These are phyloP conservation scores for Oikopleura albicans DNA, from an alignment of 23 tunicate species.

Conservation along the genomic window DNA sequence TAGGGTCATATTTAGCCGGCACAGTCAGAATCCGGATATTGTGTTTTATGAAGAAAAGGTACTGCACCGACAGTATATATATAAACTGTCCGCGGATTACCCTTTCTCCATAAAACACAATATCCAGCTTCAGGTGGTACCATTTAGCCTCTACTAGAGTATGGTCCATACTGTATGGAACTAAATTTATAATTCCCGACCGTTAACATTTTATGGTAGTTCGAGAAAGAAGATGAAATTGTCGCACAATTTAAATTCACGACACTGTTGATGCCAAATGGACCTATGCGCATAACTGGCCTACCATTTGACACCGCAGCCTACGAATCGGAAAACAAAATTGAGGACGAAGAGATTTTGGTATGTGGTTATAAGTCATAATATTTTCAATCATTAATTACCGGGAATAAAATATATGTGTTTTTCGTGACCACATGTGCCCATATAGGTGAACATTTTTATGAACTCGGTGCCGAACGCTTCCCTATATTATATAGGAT, in stretches of 20 bases:
- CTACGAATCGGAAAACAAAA: conserved; percentile 37
- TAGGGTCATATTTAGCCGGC: too few relatives aligned
- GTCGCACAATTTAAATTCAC: conserved; percentile 95
- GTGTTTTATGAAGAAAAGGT: too few relatives aligned
- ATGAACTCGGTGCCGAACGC: conserved; percentile 21
- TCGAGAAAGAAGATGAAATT: conserved; percentile 34
- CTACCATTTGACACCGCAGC: conserved; percentile 32
- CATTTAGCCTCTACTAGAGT: too few relatives aligned
- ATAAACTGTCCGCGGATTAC: too few relatives aligned
- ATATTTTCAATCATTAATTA: not conserved
- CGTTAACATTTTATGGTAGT: not conserved
- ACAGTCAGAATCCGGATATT: too few relatives aligned
- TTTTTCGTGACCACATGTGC: not conserved
- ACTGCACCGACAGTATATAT: too few relatives aligned
- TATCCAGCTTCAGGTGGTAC: too few relatives aligned
- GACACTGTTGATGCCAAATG: conserved; percentile 48
- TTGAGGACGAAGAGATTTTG: conserved; percentile 37
- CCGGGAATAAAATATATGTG: not conserved
- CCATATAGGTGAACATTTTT: not conserved
- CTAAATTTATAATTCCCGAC: too few relatives aligned
- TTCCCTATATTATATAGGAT: too few relatives aligned
- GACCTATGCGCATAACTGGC: conserved; percentile 42
- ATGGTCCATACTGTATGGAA: too few relatives aligned
- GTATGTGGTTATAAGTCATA: conserved; percentile 14
- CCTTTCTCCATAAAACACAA: too few relatives aligned